Evolutionary conservation across 2,888 invertebrate genomes (phyloP).

Genomic region (Chorisops tibialis): DNA sequence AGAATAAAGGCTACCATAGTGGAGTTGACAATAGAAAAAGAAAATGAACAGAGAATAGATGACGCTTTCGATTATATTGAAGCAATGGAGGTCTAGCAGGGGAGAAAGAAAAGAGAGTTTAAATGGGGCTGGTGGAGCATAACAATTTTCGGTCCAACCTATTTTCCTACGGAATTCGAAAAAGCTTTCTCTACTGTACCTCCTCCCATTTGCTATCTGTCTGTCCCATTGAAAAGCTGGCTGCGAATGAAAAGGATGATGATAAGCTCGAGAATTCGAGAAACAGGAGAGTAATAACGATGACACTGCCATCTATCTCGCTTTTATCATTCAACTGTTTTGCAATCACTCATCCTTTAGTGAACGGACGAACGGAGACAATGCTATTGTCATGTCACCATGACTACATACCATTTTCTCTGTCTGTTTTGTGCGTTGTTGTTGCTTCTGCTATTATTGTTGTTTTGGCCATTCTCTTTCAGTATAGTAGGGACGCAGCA

Average conservation of each 20-base stretch:
- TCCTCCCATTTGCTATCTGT: background rate
- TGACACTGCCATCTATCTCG: constrained; percentile 23
- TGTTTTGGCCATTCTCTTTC: background rate
- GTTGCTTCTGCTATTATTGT: too few species aligned
- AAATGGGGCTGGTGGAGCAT: background rate
- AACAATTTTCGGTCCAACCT: constrained; percentile 25
- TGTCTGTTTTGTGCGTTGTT: background rate
- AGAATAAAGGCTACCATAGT: constrained; percentile 13
- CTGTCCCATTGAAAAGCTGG: background rate
- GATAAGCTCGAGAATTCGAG: constrained; percentile 13
- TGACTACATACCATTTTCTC: constrained; percentile 30
- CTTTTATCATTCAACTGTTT: constrained; percentile 19
- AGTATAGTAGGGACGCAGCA: constrained; percentile 5
- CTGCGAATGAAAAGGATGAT: constrained; percentile 16
- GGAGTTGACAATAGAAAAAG: constrained; percentile 10
- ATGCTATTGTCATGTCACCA: constrained; percentile 30
- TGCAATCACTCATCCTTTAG: constrained; percentile 18
- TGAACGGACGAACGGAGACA: constrained; percentile 24
- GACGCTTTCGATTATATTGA: constrained; percentile 21
- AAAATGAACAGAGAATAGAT: constrained; percentile 24
- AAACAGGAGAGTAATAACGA: constrained; percentile 13
- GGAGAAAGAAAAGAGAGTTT: constrained; percentile 1
- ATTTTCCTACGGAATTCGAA: constrained; percentile 17
- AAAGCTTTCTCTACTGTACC: constrained; percentile 18
- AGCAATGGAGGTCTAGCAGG: background rate